phyloP scores from a whole-genome alignment of 2,888 invertebrate genomes.

The Tanytarsus gracilentus region DNA sequence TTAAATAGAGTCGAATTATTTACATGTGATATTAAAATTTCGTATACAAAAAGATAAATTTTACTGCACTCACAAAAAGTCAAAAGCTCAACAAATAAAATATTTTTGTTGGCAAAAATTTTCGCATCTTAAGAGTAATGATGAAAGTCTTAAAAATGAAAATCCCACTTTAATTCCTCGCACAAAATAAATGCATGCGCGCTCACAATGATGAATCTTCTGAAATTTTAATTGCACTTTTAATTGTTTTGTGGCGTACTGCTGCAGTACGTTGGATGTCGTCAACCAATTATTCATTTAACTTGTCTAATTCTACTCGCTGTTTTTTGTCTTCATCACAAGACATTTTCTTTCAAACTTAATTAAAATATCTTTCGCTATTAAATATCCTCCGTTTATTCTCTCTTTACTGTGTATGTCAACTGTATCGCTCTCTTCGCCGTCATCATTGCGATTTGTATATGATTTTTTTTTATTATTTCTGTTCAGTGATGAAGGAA shows the following conservation, averaged over 20 bases:
- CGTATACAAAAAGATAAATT: too few relatives aligned
- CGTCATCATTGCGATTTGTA: not conserved
- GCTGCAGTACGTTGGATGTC: not conserved
- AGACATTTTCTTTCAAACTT: not conserved
- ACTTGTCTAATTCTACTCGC: not conserved
- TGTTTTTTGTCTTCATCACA: not conserved
- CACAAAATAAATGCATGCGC: too few relatives aligned
- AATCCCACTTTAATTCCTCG: not conserved
- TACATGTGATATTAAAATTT: too few relatives aligned
- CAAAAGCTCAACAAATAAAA: too few relatives aligned
- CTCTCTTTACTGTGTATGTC: not conserved
- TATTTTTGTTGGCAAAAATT: not conserved
- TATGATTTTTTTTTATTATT: not conserved
- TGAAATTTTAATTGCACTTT: not conserved
- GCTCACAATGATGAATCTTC: too few relatives aligned
- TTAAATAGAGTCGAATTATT: too few relatives aligned
- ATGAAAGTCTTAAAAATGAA: not conserved
- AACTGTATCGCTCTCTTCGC: not conserved
- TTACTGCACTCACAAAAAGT: too few relatives aligned
- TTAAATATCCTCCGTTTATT: not conserved
- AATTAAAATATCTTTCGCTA: not conserved
- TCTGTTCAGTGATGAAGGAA: too few relatives aligned
- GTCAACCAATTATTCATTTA: conserved; percentile 8
- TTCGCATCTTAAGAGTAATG: not conserved
- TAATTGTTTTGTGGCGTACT: not conserved